These are phyloP conservation scores for Chrysolina americana DNA, from an alignment of 2,888 invertebrate species.

Conservation along the genomic window DNA sequence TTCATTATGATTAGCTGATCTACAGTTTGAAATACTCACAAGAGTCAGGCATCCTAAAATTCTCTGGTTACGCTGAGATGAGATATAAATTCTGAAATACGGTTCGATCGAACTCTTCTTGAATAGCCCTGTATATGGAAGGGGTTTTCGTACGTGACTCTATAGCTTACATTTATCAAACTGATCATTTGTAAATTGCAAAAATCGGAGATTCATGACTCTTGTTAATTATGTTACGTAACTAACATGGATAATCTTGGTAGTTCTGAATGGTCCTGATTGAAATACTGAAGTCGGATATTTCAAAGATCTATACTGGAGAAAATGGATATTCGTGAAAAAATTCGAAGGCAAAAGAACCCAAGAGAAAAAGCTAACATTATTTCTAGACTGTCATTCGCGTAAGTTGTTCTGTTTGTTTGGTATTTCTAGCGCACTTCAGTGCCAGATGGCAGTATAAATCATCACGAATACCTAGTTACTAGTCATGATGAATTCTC, in stretches of 20 bases:
- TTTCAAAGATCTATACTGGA: not conserved
- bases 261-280: not conserved
- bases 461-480: too few species aligned
- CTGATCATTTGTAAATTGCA: not conserved
- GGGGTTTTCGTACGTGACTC: too few species aligned
- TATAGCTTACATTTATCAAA: not conserved
- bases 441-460: too few species aligned
- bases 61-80: too few species aligned
- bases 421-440: too few species aligned
- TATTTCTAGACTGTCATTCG: conserved; percentile 77
- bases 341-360: conserved; percentile 73
- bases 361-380: conserved; percentile 77
- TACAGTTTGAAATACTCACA: too few species aligned
- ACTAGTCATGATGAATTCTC: too few species aligned
- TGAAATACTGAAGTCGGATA: not conserved
- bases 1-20: too few species aligned
- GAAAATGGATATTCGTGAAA: conserved; percentile 72
- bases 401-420: conserved; percentile 71
- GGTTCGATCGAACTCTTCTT: too few species aligned
- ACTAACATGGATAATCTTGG: not conserved
- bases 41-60: too few species aligned
- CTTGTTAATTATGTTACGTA: not conserved
- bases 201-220: not conserved
- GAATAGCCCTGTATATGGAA: too few species aligned
- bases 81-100: too few species aligned